Evolutionary conservation across 2,797 vertebrate species (phyloP).

Genomic region (Lacerta viridis): DNA sequence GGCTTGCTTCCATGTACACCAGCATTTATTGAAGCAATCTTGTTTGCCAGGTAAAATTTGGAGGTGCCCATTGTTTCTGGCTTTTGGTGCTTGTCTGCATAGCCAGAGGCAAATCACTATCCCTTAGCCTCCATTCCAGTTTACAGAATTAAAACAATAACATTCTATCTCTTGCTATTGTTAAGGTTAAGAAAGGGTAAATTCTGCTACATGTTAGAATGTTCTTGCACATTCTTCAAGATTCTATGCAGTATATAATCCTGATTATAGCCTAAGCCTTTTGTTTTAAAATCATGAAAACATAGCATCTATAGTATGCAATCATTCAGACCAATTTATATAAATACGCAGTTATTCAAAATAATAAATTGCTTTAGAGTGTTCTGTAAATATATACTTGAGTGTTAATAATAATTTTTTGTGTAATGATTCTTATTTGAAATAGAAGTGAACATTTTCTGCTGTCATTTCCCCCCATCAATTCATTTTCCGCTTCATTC

Average conservation of each 20-base stretch:
- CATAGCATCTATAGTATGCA: background rate
- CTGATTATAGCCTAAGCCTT: background rate
- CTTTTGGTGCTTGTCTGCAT: background rate
- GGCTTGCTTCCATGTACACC: background rate
- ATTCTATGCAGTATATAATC: background rate
- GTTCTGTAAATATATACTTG: background rate
- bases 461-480: background rate
- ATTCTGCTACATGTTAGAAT: background rate
- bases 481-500: slow-evolving; percentile 11
- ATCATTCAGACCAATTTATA: background rate
- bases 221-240: background rate
- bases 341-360: background rate
- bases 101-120: background rate
- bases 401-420: background rate
- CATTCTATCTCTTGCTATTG: background rate
- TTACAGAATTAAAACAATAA: background rate
- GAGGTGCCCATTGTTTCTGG: background rate
- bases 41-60: background rate
- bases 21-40: too few species aligned
- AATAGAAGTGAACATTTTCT: background rate
- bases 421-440: background rate
- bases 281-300: background rate
- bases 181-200: background rate
- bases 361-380: background rate
- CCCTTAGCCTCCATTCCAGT: background rate